Evolutionary conservation across 2,113 vertebrate species (phyloP).

Genomic region (Elachura formosa): DNA sequence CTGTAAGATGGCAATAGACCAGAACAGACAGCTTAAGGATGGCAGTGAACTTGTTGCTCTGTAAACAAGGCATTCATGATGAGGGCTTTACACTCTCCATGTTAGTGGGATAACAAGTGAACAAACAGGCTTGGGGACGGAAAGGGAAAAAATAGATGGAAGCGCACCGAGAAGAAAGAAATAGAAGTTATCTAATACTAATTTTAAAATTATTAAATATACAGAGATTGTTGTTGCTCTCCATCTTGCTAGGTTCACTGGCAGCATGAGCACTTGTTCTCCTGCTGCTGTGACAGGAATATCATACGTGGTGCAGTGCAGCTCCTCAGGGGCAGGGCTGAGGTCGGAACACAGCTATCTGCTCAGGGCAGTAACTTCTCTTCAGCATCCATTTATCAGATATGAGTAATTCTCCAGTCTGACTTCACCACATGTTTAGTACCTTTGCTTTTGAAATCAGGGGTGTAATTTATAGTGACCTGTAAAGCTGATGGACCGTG

Average conservation of each 20-base stretch:
- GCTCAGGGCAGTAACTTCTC: background rate
- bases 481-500: background rate
- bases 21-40: background rate
- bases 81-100: background rate
- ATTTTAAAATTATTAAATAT: background rate
- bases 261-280: background rate
- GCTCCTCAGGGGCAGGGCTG: background rate
- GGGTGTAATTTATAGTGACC: background rate
- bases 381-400: background rate
- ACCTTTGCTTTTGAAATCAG: background rate
- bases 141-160: background rate
- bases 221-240: background rate
- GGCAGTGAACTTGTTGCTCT: background rate
- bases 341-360: background rate
- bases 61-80: background rate
- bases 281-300: background rate
- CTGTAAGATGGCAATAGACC: background rate
- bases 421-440: background rate
- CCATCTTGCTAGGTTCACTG: background rate
- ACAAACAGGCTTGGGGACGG: background rate
- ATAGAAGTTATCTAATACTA: background rate
- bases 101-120: background rate
- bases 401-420: background rate
- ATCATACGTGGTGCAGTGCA: rapidly evolving
- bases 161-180: background rate